Base-by-base conservation (phyloP, 2,797 vertebrate species). In the Spinibarbus caldwelli region DNA sequence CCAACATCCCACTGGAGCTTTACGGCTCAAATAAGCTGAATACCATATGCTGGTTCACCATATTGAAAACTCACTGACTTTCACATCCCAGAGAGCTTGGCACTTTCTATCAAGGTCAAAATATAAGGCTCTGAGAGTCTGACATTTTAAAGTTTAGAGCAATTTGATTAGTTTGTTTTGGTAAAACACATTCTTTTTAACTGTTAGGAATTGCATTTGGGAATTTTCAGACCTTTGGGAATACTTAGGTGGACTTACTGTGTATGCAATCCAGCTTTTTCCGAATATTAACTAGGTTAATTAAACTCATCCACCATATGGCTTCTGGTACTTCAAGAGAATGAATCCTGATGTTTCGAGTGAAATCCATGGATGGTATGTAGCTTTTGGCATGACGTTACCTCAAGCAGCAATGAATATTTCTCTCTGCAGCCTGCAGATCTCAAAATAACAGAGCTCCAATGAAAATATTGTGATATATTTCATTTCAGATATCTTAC, bases 391-490 rank as follows among this genome's bases (percentile, higher is more conserved):
- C 88, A 59, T 11, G 23, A 4, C 4, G 3, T 14, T n/a, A 67
- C 47, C 64, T 73, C 36, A 73, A 82, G 80, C 85, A 68, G 73
- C 84, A 81, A 78, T 66, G 80, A 75, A 80, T 88, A 77, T 64
- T 83, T 85, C 81, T 80, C 78, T 47, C 80, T 34, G 77, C 59
- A 87, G 78, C 85, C 47, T 45, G 76, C 80, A 78, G 79, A 62
- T 86, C 82, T 88, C 72, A 62, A 85, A 83, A 85, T 81, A 86
- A 75, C 66, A 17, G 38, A 31, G 54, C 45, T 79, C 88, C 85
- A 86, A 80, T 31, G 15, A 86, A 87, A 89, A 91, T 87, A 87
- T 85, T 86, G 41, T 87, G 77, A 70, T 67, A 87, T 77, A 86
- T 83, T 87, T 87, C 23, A 70, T 87, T 88, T 81, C 86, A 87